Percentiles rank a stretch among this genome's conserved stretches.
Evolutionary conservation across 1,140 invertebrate species (phyloP).

Genomic region (Apis dorsata): DNA sequence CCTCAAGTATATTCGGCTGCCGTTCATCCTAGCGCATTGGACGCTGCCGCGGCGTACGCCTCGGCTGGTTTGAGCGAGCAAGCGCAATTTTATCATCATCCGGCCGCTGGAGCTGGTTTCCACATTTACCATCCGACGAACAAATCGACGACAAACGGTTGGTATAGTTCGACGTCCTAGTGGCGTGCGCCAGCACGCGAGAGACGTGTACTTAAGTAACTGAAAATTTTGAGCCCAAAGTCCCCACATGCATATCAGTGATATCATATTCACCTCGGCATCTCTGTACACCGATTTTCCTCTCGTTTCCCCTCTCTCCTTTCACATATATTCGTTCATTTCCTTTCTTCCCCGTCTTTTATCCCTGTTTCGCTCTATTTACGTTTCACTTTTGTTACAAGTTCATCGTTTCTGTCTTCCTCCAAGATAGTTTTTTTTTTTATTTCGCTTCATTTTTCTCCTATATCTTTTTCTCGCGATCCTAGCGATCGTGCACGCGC

Average conservation of each 20-base stretch:
- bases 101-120: slow-evolving; percentile 87
- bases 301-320: slow-evolving; percentile 10
- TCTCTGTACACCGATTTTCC: slow-evolving; percentile 25
- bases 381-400: neutral
- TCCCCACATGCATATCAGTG: slow-evolving; percentile 64
- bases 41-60: slow-evolving; percentile 81
- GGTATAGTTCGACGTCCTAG: slow-evolving; percentile 79
- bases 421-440: neutral
- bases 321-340: neutral
- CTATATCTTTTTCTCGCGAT: neutral
- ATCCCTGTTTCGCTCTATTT: no score
- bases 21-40: slow-evolving; percentile 81
- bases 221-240: slow-evolving; percentile 62
- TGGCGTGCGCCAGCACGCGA: slow-evolving; percentile 62
- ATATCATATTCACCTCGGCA: slow-evolving; percentile 55
- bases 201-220: slow-evolving; percentile 74
- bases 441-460: neutral
- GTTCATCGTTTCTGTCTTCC: neutral
- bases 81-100: slow-evolving; percentile 91
- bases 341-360: neutral
- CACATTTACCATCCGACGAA: slow-evolving; percentile 92
- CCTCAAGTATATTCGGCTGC: slow-evolving; percentile 92
- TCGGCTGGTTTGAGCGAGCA: slow-evolving; percentile 84
- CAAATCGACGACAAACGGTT: slow-evolving; percentile 81
- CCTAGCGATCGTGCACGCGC: slow-evolving; percentile 27